A percentile compares a stretch with the other conserved stretches of the same genome.
Conservation (phyloP, 2,797 vertebrate genomes). For the Oophaga sylvatica region DNA sequence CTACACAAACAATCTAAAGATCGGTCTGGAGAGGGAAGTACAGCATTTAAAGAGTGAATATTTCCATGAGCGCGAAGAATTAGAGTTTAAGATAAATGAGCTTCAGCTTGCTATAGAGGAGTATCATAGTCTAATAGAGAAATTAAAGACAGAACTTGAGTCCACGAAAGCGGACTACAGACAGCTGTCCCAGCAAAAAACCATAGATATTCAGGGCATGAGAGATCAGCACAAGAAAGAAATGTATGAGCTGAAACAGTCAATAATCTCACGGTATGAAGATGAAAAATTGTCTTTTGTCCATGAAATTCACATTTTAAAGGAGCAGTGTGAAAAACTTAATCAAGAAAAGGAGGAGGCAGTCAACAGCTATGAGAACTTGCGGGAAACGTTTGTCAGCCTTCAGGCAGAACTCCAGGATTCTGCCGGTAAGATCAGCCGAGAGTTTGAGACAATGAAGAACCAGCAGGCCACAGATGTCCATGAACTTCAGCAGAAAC, state of each 20-base stretch:
- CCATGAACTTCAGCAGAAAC: slow-evolving; percentile 81
- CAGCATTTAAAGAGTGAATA: slow-evolving; percentile 85
- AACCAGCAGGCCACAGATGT: slow-evolving; percentile 82
- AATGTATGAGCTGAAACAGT: slow-evolving; percentile 71
- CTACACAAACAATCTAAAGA: slow-evolving; percentile 88
- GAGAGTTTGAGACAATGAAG: slow-evolving; percentile 84
- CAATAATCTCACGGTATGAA: slow-evolving; percentile 71
- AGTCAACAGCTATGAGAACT: slow-evolving; percentile 79
- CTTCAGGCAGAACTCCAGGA: slow-evolving; percentile 84
- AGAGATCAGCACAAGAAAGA: slow-evolving; percentile 73
- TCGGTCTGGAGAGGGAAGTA: slow-evolving; percentile 87
- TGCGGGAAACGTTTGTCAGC: slow-evolving; percentile 80
- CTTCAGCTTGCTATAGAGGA: slow-evolving; percentile 87
- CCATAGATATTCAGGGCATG: slow-evolving; percentile 69
- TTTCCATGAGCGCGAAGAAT: slow-evolving; percentile 88
- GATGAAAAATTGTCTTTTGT: slow-evolving; percentile 70
- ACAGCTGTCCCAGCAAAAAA: slow-evolving; percentile 64
- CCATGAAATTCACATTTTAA: slow-evolving; percentile 77
- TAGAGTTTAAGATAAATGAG: slow-evolving; percentile 97
- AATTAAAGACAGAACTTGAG: slow-evolving; percentile 75
- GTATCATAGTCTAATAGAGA: slow-evolving; percentile 72
- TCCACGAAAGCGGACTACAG: slow-evolving; percentile 65
- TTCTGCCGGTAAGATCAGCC: slow-evolving; percentile 84
- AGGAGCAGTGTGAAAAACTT: slow-evolving; percentile 75
- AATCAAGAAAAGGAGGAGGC: slow-evolving; percentile 82